These are phyloP conservation scores for Coreoperca whiteheadi DNA, from an alignment of 2,113 vertebrate genomes.

Conservation along the genomic window DNA sequence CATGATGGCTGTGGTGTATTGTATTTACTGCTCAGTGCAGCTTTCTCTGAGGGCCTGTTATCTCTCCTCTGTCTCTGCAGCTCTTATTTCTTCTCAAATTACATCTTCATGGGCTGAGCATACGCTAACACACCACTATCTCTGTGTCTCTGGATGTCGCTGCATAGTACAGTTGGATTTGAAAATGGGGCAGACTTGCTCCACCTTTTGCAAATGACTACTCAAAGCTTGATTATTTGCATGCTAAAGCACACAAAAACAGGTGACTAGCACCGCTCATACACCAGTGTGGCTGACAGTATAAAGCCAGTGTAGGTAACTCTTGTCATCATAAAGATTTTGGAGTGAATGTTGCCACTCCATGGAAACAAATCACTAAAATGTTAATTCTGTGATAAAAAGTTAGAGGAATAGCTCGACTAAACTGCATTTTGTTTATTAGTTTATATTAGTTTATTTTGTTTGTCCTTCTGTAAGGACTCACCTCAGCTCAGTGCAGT, in stretches of 20 bases:
- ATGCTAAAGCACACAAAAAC: not conserved
- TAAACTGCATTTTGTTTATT: not conserved
- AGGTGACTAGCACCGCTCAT: not conserved
- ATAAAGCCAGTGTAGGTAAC: not conserved
- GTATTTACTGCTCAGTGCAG: conserved; percentile 4
- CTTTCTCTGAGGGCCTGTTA: not conserved
- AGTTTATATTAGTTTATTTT: not conserved
- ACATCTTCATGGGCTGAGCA: conserved; percentile 24
- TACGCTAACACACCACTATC: not conserved
- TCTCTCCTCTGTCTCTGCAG: conserved; percentile 2
- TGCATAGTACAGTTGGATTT: not conserved
- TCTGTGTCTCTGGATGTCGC: not conserved
- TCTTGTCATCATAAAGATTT: not conserved
- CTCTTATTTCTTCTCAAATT: conserved; percentile 30
- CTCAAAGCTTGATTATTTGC: conserved; percentile 28
- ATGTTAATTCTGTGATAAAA: not conserved
- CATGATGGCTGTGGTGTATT: conserved; percentile 19
- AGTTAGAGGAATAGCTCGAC: not conserved
- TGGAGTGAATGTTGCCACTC: not conserved
- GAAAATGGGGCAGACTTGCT: not conserved
- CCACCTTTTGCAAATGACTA: conserved; percentile 17
- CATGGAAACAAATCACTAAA: not conserved
- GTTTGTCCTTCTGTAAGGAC: not conserved
- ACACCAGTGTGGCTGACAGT: not conserved
- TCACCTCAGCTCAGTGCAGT: conserved; percentile 2